Evolutionary conservation across 2,888 invertebrate genomes (phyloP).

Genomic region (Diogma glabrata): DNA sequence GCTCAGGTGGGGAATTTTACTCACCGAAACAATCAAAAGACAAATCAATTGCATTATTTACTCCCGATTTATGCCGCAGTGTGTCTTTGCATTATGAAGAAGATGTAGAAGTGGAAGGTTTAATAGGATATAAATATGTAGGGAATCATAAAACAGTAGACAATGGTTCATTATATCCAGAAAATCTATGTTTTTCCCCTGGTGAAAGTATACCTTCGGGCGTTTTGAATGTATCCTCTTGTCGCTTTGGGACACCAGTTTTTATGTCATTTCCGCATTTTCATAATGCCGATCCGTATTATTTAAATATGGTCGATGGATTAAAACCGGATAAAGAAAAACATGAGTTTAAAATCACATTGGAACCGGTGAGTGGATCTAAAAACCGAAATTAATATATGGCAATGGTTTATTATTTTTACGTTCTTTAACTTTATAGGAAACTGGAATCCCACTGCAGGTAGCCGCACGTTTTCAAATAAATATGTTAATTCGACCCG

Average conservation of each 20-base stretch:
- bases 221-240: conserved; percentile 64
- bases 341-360: conserved; percentile 63
- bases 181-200: conserved; percentile 60
- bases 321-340: conserved; percentile 52
- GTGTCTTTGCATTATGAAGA: conserved; percentile 49
- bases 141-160: conserved; percentile 54
- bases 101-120: conserved; percentile 44
- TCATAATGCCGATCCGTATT: conserved; percentile 58
- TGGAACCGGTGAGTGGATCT: conserved; percentile 57
- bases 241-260: conserved; percentile 68
- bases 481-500: conserved; percentile 60
- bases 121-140: conserved; percentile 54
- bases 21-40: conserved; percentile 50
- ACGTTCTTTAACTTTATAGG: conserved; percentile 40
- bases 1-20: conserved; percentile 73
- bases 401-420: too few species aligned
- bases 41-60: conserved; percentile 50
- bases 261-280: conserved; percentile 81
- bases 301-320: conserved; percentile 52
- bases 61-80: conserved; percentile 64
- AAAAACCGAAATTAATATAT: background rate
- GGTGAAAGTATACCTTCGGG: conserved; percentile 63
- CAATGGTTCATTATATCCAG: conserved; percentile 47
- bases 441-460: conserved; percentile 60
- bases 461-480: conserved; percentile 69